These are phyloP conservation scores for Sepioteuthis lessoniana DNA, from an alignment of 2,888 invertebrate species.

Conservation along the genomic window DNA sequence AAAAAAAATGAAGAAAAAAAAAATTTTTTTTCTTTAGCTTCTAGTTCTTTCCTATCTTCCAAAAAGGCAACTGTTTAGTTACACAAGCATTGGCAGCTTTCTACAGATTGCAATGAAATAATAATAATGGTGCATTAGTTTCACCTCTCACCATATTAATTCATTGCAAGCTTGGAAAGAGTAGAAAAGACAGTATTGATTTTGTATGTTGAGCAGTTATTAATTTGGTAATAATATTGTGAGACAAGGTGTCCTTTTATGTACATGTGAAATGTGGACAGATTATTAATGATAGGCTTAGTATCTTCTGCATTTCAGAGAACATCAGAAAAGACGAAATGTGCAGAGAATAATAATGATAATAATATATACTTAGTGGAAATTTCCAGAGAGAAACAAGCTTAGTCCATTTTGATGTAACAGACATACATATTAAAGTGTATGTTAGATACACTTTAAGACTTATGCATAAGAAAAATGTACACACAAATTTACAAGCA, in stretches of 20 bases:
- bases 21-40: too few relatives aligned
- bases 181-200: slow-evolving; percentile 33
- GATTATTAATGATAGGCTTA: slow-evolving; percentile 23
- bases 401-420: background rate
- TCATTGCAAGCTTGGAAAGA: slow-evolving; percentile 8
- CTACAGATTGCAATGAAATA: slow-evolving; percentile 21
- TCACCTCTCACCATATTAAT: background rate
- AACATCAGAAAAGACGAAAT: background rate
- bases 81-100: background rate
- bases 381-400: background rate
- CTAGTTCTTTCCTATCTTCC: background rate
- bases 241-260: slow-evolving; percentile 33
- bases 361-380: slow-evolving; percentile 19
- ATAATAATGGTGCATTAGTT: slow-evolving; percentile 23
- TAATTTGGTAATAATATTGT: slow-evolving; percentile 10
- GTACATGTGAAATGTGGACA: slow-evolving; percentile 10
- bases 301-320: background rate
- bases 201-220: slow-evolving; percentile 23
- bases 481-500: background rate
- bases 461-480: background rate
- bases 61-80: background rate
- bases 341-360: slow-evolving; percentile 10
- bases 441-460: background rate
- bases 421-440: background rate
- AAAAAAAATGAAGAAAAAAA: too few relatives aligned